phyloP scores from a whole-genome alignment of 1,140 invertebrate species.

The Amyelois transitella region DNA sequence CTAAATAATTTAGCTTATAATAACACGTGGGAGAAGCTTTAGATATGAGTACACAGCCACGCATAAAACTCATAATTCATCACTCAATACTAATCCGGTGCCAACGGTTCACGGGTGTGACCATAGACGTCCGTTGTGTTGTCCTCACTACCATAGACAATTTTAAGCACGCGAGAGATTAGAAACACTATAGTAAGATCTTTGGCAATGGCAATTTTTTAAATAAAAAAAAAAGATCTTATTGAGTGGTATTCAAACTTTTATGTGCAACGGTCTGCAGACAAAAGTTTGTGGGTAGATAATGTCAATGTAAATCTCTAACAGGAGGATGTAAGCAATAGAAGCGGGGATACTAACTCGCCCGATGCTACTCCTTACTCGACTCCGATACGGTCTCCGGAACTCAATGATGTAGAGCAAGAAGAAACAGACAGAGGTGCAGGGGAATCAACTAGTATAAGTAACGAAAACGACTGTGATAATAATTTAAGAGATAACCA shows the following conservation, averaged over 20 bases:
- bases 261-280: constrained; percentile 21
- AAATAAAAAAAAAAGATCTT: constrained; percentile 1
- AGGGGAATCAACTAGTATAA: constrained; percentile 40
- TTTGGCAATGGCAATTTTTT: not conserved
- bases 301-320: constrained; percentile 40
- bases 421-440: not conserved
- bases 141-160: constrained; percentile 53
- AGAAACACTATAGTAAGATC: constrained; percentile 5
- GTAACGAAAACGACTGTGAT: constrained; percentile 62
- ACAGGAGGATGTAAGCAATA: constrained; percentile 64
- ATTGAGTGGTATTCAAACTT: constrained; percentile 17
- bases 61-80: constrained; percentile 1
- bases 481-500: constrained; percentile 56
- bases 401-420: constrained; percentile 15
- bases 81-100: constrained; percentile 13
- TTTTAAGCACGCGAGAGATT: constrained; percentile 26
- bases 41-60: constrained; percentile 9
- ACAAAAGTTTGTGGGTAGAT: constrained; percentile 28
- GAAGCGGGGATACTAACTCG: constrained; percentile 42
- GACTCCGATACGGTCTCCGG: constrained; percentile 44
- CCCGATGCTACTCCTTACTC: constrained; percentile 48
- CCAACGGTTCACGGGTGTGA: constrained; percentile 5
- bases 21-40: no score
- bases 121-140: constrained; percentile 30
- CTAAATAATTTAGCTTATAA: no score